Base-by-base conservation (phyloP, 2,797 vertebrate genomes). In the Intellagama lesueurii region DNA sequence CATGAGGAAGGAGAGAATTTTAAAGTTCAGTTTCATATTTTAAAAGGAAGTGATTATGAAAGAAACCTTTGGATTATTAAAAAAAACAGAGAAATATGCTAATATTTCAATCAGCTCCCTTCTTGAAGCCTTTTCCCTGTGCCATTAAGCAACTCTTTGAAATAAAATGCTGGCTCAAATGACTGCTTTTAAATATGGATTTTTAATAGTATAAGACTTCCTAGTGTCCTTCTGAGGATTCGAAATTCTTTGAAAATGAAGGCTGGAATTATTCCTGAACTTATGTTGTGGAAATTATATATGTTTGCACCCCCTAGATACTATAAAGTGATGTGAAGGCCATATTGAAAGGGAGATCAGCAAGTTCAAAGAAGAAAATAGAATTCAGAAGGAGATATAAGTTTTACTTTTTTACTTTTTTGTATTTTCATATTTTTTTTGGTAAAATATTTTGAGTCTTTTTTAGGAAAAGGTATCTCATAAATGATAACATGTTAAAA, bases 131-230 rank as follows among this genome's bases (percentile, higher is more conserved):
- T 87, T 77, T 12, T 8, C 28, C 91, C 87, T 82, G 78, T 69
- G 19, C 19, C 79, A 30, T 76, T 89, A 22, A 80, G 7, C 2
- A 47, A 89, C 32, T n/a, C 60, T 93, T 91, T 87, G 90, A 94
- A 91, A 94, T 24, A 0, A 7, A 90, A 89, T 60, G 22, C 64
- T 83, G 0, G 64, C 77, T 75, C 47, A 87, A 86, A 86, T 28
- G 4, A 35, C 56, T 90, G 30, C 60, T 93, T 88, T 91, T 91
- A 91, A 80, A 30, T 56, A 86, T 32, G 64, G 32, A 3, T 11
- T 44, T 94, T 92, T 91, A 87, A 84, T 80, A 17, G 40, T 12
- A 6, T 69, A 86, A 80, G 47, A 4, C n/a, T 87, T 89, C 28
- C 80, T 91, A 82, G 68, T 90, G n/a, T 83, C 81, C 77, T 69